Evolutionary conservation across 2,888 invertebrate species (phyloP), one percentile per base, ranked within the genome.

Genomic region (Apeira syringaria): DNA sequence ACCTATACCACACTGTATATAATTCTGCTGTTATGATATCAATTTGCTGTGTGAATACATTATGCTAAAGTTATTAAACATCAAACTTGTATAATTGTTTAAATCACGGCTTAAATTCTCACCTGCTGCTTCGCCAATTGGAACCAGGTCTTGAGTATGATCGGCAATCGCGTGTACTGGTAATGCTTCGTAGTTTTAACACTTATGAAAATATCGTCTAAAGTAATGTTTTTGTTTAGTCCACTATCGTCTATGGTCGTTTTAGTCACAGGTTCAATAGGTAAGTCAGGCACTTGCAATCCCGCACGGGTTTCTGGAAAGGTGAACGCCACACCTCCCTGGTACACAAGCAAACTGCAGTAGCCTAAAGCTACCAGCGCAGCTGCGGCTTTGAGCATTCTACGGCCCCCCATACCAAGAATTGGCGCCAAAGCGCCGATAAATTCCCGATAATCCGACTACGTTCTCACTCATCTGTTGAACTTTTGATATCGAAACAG

Each of bases 81-180:
- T 8, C 4, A 29, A 12, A 7, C 18, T 22, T 17, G 2, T 12
- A 27, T 22, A 1, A n/a, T 11, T 13, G 37, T 38, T 27, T 4
- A 8, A 31, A 32, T 22, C 2, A 27, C 31, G 3, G 32, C n/a
- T 28, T 7, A 7, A 37, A 12, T 45, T 40, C 58, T 91, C 91
- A 97, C 97, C 95, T 98, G 97, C 74, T 96, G 92, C 81, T 93
- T 95, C 35, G 98, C 98, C 71, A 97, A 91, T 80, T 95, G 95
- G 80, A 97, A 98, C 99, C 99, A 99, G 48, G 99, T 99, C 86
- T 95, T 95, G 77, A 98, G 91, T 69, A 99, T 95, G 53, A 97
- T 92, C 38, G 95, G 95, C 69, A 99, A 82, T 64, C 99, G 92
- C 35, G 94, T 93, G 56, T 93, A 90, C 79, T 98, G 97, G 87